phyloP scores from a whole-genome alignment of 1,140 invertebrate species.

The Musca domestica region DNA sequence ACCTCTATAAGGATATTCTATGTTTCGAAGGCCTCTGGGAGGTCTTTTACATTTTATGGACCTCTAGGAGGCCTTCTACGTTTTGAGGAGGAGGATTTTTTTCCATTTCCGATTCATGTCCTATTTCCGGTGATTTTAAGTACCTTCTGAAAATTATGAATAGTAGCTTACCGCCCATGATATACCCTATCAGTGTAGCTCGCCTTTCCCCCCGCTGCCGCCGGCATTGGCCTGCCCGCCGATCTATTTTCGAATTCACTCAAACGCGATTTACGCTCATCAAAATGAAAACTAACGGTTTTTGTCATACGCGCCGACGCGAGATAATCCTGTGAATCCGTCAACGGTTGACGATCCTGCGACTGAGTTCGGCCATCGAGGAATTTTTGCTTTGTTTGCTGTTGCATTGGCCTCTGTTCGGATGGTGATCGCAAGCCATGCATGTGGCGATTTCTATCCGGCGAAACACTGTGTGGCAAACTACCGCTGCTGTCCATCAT shows the following conservation, averaged over 20 bases:
- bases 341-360: constrained; percentile 39
- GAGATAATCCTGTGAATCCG: constrained; percentile 43
- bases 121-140: neutral
- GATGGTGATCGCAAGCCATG: constrained; percentile 34
- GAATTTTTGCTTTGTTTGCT: constrained; percentile 33
- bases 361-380: constrained; percentile 46
- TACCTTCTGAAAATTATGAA: neutral
- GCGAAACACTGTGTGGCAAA: neutral
- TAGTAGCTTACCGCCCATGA: constrained; percentile 52
- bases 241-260: constrained; percentile 37
- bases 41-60: too few relatives aligned
- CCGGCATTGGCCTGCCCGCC: neutral
- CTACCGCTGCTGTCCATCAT: constrained; percentile 34
- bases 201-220: constrained; percentile 23
- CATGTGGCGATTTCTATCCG: constrained; percentile 7
- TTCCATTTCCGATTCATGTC: neutral
- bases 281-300: constrained; percentile 55
- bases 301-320: constrained; percentile 48
- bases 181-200: constrained; percentile 51
- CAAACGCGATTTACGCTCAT: constrained; percentile 49
- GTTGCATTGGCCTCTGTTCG: constrained; percentile 37
- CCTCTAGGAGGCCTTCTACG: too few relatives aligned
- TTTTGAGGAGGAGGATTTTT: too few relatives aligned
- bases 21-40: too few relatives aligned
- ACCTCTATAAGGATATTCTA: too few relatives aligned